Evolutionary conservation across 2,797 vertebrate species (phyloP).

Genomic region (Melanotaenia nigrans): DNA sequence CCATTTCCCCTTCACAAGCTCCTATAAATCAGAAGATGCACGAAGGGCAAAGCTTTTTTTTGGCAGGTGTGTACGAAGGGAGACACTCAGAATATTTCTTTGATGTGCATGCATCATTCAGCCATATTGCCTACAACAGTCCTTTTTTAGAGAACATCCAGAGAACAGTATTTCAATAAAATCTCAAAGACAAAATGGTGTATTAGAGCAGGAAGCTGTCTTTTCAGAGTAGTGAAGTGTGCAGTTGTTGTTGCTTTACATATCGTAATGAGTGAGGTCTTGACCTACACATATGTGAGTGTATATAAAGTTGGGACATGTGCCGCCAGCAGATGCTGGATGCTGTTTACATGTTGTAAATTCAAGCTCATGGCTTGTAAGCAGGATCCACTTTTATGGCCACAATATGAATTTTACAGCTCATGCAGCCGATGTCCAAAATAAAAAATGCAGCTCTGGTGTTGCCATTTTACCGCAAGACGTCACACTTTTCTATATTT

Average conservation of each 20-base stretch:
- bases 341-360: slow-evolving; percentile 33
- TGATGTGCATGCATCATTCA: slow-evolving; percentile 31
- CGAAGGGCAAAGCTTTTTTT: slow-evolving; percentile 66
- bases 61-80: slow-evolving; percentile 54
- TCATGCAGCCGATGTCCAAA: slow-evolving; percentile 15
- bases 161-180: slow-evolving; percentile 29
- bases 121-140: slow-evolving; percentile 41
- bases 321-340: slow-evolving; percentile 51
- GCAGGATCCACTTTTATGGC: slow-evolving; percentile 37
- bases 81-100: slow-evolving; percentile 30
- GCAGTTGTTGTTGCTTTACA: neutral
- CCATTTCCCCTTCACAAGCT: slow-evolving; percentile 78
- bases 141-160: slow-evolving; percentile 30
- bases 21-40: slow-evolving; percentile 74
- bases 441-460: slow-evolving; percentile 19
- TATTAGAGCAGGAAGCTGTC: slow-evolving; percentile 10
- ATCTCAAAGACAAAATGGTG: slow-evolving; percentile 4
- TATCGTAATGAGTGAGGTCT: slow-evolving; percentile 7
- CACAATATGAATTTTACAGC: slow-evolving; percentile 22
- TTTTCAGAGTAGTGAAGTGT: slow-evolving; percentile 46
- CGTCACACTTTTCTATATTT: neutral
- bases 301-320: slow-evolving; percentile 28
- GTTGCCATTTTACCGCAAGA: slow-evolving; percentile 3
- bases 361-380: slow-evolving; percentile 13
- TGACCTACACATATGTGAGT: slow-evolving; percentile 1